phyloP scores from a whole-genome alignment of 1,140 invertebrate genomes.

The Chelonus insularis region DNA sequence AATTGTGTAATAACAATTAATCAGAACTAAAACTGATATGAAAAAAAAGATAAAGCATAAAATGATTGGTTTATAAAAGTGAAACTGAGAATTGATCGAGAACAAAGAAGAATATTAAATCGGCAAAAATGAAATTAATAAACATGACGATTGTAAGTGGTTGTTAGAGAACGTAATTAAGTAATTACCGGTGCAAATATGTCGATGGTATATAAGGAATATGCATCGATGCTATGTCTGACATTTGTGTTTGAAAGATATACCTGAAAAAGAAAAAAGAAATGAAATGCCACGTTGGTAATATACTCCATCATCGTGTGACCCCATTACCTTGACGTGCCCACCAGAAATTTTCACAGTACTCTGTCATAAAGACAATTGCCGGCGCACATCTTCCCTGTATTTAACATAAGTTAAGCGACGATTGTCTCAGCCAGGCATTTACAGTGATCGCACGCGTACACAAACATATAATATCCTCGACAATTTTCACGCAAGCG shows the following conservation, averaged over 20 bases:
- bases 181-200: slow-evolving; percentile 16
- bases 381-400: slow-evolving; percentile 25
- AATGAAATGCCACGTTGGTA: slow-evolving; percentile 23
- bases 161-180: not conserved
- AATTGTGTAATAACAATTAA: too few relatives aligned
- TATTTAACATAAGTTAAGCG: slow-evolving; percentile 32
- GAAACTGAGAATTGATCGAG: not conserved
- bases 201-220: slow-evolving; percentile 7
- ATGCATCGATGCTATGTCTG: slow-evolving; percentile 3
- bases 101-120: not conserved
- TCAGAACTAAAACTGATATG: too few relatives aligned
- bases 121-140: not conserved
- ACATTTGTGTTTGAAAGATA: slow-evolving; percentile 1
- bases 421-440: slow-evolving; percentile 27
- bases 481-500: not conserved
- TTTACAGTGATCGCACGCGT: too few relatives aligned
- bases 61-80: too few relatives aligned
- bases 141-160: not conserved
- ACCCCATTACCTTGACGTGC: slow-evolving; percentile 30
- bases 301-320: slow-evolving; percentile 15
- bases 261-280: not conserved
- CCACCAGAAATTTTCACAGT: slow-evolving; percentile 21
- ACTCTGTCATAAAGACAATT: slow-evolving; percentile 23
- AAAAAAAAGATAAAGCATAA: too few relatives aligned
- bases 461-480: not conserved